These are phyloP conservation scores for Coregonus suidteri DNA, from an alignment of 2,797 vertebrate genomes.

Conservation along the genomic window DNA sequence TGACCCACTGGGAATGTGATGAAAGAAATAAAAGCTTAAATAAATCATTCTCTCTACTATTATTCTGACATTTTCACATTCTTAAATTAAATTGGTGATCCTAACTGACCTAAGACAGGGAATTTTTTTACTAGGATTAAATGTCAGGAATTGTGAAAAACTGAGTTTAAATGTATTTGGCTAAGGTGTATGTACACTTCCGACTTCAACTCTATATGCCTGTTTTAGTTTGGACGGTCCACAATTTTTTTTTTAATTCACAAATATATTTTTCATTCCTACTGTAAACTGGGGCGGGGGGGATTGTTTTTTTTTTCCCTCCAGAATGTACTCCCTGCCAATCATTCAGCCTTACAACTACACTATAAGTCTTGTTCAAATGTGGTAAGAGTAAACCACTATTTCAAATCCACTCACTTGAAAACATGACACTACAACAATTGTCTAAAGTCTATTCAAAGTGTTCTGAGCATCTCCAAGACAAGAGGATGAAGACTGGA, in stretches of 20 bases:
- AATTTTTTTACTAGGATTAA: too few relatives aligned
- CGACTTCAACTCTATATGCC: too few relatives aligned
- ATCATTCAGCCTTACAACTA: not conserved
- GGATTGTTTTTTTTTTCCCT: not conserved
- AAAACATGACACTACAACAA: not conserved
- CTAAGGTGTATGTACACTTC: too few relatives aligned
- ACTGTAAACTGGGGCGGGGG: not conserved
- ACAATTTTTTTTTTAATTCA: not conserved
- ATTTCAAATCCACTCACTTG: not conserved
- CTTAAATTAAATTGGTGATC: too few relatives aligned
- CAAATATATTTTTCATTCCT: not conserved
- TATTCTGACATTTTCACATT: too few relatives aligned
- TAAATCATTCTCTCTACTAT: too few relatives aligned
- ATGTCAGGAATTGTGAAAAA: too few relatives aligned
- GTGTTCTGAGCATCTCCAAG: slow-evolving; percentile 16
- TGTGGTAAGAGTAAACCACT: not conserved
- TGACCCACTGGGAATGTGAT: too few relatives aligned
- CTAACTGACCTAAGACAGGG: too few relatives aligned
- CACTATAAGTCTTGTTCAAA: not conserved
- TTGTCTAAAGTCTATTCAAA: slow-evolving; percentile 9
- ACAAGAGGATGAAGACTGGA: slow-evolving; percentile 3
- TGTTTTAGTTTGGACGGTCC: not conserved
- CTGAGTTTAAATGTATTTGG: too few relatives aligned
- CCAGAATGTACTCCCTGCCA: not conserved
- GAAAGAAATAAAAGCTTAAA: too few relatives aligned